Base-by-base conservation (phyloP, 2,888 invertebrate genomes). In the Eupithecia exiguata region DNA sequence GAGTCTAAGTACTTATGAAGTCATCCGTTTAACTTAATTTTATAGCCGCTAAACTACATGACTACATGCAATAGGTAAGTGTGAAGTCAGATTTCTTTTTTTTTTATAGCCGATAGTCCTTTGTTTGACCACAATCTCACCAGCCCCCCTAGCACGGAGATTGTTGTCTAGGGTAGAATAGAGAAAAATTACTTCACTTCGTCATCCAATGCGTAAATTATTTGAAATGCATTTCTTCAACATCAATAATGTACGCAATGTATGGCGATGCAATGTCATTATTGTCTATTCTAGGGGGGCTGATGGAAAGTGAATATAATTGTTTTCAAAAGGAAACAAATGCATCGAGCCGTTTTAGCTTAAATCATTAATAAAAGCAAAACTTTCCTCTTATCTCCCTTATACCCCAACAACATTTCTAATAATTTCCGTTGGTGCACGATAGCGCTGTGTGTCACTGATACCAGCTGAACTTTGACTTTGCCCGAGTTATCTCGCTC, bases 381-480 rank as follows among this genome's bases (percentile, higher is more conserved):
- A 75, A 74, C 68, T 74, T 69, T 76, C 76, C 77, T 73, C 68
- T 72, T 70, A 74, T 72, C 65, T 63, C 18, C 62, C 65, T 25
- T 43, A 4, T 21, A 53, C 49, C 63, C 68, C 49, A 36, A 70
- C n/a, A 70, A 67, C 71, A 77, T 77, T 74, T 79, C 78, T 80
- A 79, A 79, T 79, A 80, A 79, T 84, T 84, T 84, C 82, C 83
- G 76, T 74, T 73, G 75, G 78, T 81, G 71, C 80, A 79, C 72
- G 76, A 79, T 79, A 76, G 66, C 35, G 43, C 67, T 36, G 70
- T 68, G 66, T 73, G 72, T 65, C 69, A 67, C n/a, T 70, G 79
- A 77, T 79, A 80, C 38, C 21, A n/a, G 10, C 6, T 74, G 75
- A 73, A 77, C 90, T 90, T 87, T 90, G 87, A 86, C 89, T 85